Conservation (phyloP, 2,797 vertebrate genomes). For the Lacerta bilineata region DNA sequence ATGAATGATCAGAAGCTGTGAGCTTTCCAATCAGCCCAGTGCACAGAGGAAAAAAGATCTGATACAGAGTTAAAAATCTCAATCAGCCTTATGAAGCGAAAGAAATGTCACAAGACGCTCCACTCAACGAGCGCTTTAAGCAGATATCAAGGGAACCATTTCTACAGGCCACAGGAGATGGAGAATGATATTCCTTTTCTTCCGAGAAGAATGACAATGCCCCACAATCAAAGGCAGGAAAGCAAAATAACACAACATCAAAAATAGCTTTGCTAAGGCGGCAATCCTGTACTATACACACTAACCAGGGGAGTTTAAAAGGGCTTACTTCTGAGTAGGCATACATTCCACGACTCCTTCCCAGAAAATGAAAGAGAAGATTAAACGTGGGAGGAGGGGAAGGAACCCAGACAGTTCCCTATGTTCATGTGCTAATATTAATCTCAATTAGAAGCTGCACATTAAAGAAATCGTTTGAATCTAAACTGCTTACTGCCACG, state of each 20-base stretch:
- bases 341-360: neutral
- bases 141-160: constrained; percentile 50
- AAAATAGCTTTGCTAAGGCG: constrained; percentile 41
- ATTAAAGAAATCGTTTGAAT: constrained; percentile 50
- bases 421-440: constrained; percentile 37
- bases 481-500: neutral
- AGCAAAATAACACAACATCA: constrained; percentile 50
- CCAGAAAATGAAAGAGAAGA: constrained; percentile 49
- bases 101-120: constrained; percentile 54
- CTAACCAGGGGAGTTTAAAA: neutral
- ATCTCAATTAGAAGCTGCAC: constrained; percentile 56
- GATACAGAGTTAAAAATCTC: constrained; percentile 60
- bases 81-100: constrained; percentile 44
- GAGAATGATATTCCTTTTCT: constrained; percentile 55
- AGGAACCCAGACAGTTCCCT: neutral
- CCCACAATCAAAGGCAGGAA: constrained; percentile 44
- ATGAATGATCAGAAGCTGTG: constrained; percentile 55
- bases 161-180: constrained; percentile 48
- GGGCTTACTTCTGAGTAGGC: neutral
- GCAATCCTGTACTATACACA: neutral
- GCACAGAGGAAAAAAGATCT: constrained; percentile 53
- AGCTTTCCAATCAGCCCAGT: constrained; percentile 65
- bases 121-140: constrained; percentile 42
- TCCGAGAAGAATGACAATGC: constrained; percentile 60
- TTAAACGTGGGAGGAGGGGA: constrained; percentile 2